Conservation (phyloP, 2,797 vertebrate species). For the Microcaecilia unicolor region DNA sequence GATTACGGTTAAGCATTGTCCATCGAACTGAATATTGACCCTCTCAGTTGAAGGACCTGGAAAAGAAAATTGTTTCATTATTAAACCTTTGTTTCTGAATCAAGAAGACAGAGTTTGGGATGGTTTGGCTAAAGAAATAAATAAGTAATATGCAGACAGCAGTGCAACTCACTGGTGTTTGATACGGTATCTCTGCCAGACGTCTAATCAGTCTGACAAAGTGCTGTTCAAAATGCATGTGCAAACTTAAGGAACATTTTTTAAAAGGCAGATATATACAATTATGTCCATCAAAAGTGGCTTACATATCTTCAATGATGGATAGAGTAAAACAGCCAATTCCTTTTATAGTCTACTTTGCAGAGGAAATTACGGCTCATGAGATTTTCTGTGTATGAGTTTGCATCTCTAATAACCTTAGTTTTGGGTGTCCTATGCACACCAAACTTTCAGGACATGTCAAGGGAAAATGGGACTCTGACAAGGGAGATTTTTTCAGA, state of each 20-base stretch:
- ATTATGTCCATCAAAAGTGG: background rate
- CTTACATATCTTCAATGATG: no score
- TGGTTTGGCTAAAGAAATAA: slow-evolving; percentile 8
- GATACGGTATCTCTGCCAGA: slow-evolving; percentile 1
- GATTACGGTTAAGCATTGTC: no score
- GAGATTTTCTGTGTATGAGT: no score
- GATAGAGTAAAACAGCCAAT: no score
- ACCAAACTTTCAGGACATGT: no score
- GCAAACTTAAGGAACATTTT: background rate
- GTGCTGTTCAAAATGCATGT: background rate
- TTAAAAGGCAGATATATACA: background rate
- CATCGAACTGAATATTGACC: no score
- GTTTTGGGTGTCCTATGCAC: no score
- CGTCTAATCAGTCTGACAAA: slow-evolving; percentile 9
- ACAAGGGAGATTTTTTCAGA: no score
- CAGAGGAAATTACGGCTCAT: no score
- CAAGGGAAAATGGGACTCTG: no score
- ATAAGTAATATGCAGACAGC: slow-evolving; percentile 6
- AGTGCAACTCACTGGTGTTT: slow-evolving; percentile 3
- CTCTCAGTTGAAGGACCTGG: slow-evolving; percentile 4
- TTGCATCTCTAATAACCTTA: no score
- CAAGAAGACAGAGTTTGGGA: background rate
- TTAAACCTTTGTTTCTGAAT: slow-evolving; percentile 10
- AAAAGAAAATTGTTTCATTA: slow-evolving; percentile 11
- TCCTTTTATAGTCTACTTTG: no score